A percentile compares a stretch with the other conserved stretches of the same genome.
Conservation (phyloP, 2,797 vertebrate species). For the Coccyzus lansbergi region DNA sequence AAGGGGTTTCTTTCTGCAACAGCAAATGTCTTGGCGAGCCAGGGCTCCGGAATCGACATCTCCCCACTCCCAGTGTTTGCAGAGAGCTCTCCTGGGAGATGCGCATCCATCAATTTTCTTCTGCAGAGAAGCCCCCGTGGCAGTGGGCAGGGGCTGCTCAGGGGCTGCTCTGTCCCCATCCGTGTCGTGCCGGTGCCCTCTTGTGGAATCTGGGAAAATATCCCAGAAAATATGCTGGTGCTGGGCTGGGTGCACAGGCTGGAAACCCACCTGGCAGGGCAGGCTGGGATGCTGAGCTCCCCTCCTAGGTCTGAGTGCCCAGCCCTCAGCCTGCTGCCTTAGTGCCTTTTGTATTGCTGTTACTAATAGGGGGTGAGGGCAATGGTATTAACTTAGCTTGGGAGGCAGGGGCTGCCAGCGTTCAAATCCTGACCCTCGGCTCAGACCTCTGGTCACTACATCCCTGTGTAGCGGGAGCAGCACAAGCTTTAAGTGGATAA, state of each 20-base stretch:
- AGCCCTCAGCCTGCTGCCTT: not conserved
- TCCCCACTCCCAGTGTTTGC: not conserved
- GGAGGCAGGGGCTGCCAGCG: not conserved
- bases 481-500: not conserved
- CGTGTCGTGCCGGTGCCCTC: slow-evolving; percentile 63
- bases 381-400: not conserved
- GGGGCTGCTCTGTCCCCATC: not conserved
- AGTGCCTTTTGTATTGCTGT: not conserved
- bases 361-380: not conserved
- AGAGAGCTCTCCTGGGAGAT: not conserved
- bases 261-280: not conserved
- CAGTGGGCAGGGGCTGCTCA: not conserved
- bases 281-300: not conserved
- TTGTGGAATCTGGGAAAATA: slow-evolving; percentile 56
- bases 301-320: rapidly evolving
- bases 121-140: no score
- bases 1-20: not conserved
- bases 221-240: not conserved
- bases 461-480: not conserved
- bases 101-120: rapidly evolving
- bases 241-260: not conserved
- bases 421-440: not conserved
- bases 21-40: not conserved
- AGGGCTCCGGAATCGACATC: not conserved
- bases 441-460: not conserved